Evolutionary conservation across 2,888 invertebrate genomes (phyloP).

Genomic region (Ellobium chinense): DNA sequence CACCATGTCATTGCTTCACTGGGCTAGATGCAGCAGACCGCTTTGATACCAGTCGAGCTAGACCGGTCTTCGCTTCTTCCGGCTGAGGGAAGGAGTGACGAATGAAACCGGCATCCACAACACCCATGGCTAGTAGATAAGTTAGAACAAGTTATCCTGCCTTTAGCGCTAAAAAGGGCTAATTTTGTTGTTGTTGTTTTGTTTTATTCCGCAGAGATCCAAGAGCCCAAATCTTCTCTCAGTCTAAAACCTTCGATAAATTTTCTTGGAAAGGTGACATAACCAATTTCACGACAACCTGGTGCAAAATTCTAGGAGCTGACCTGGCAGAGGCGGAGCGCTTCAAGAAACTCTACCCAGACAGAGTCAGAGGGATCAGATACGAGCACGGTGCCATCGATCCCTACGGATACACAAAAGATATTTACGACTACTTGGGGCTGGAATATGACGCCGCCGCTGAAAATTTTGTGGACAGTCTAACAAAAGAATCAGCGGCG

Average conservation of each 20-base stretch:
- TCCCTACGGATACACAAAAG: constrained; percentile 15
- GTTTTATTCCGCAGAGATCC: constrained; percentile 36
- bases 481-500: background rate
- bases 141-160: no score
- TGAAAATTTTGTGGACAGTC: background rate
- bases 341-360: constrained; percentile 26
- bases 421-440: constrained; percentile 42
- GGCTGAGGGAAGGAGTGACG: no score
- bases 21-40: no score
- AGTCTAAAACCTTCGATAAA: constrained; percentile 32
- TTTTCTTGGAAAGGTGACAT: constrained; percentile 24
- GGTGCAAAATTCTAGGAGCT: constrained; percentile 26
- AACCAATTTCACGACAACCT: constrained; percentile 3
- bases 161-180: no score
- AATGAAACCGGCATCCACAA: no score
- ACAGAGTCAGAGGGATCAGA: constrained; percentile 27
- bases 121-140: no score
- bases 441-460: background rate
- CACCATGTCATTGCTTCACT: no score
- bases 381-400: constrained; percentile 44
- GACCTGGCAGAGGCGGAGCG: constrained; percentile 25
- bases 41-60: no score
- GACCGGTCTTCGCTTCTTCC: no score
- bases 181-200: no score
- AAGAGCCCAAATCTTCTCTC: constrained; percentile 38